These are phyloP conservation scores for Hylaeus anthracinus DNA, from an alignment of 1,140 invertebrate genomes.

Conservation along the genomic window DNA sequence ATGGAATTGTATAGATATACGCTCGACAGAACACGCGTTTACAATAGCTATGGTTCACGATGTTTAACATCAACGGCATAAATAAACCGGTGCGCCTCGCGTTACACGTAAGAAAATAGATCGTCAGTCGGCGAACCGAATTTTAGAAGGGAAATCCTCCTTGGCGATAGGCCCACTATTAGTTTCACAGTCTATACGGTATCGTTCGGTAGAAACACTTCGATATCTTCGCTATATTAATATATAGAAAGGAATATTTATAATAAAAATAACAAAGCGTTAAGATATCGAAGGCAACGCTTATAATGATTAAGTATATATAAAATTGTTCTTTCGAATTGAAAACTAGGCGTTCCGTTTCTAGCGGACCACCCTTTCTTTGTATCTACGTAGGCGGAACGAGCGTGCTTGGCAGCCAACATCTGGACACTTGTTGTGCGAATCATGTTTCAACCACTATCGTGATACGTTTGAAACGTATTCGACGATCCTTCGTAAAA, in stretches of 20 bases:
- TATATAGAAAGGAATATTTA: too few species aligned
- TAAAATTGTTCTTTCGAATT: too few species aligned
- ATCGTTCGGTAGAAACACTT: too few species aligned
- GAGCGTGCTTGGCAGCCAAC: background rate
- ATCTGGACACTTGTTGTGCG: background rate
- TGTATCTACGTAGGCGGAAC: background rate
- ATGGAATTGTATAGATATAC: background rate
- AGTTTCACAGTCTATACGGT: constrained; percentile 1
- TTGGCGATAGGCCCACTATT: background rate
- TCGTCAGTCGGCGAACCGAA: constrained; percentile 1
- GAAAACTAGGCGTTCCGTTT: too few species aligned
- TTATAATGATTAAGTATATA: too few species aligned
- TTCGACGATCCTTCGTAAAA: too few species aligned
- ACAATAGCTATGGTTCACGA: too few species aligned
- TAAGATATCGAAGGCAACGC: too few species aligned
- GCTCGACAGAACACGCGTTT: too few species aligned
- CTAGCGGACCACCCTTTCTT: too few species aligned
- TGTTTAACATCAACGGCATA: constrained; percentile 2
- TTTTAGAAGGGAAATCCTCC: constrained; percentile 1
- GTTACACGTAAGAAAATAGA: background rate
- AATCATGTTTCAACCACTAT: background rate
- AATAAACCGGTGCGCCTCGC: background rate
- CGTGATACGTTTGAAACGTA: background rate
- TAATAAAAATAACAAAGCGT: too few species aligned
- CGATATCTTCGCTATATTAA: too few species aligned